These are phyloP conservation scores for Sitta europaea DNA, from an alignment of 2,113 vertebrate species.

Conservation along the genomic window DNA sequence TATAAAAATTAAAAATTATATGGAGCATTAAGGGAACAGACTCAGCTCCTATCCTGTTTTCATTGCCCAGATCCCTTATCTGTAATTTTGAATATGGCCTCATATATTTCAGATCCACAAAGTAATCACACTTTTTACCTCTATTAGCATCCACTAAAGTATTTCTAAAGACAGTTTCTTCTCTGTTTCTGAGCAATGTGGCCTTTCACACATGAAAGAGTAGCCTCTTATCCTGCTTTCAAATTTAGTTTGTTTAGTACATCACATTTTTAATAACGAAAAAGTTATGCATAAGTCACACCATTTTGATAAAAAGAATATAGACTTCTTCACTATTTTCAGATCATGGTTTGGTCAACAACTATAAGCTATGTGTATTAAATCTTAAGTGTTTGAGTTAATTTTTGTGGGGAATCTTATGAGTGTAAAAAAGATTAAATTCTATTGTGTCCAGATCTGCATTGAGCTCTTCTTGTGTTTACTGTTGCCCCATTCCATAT, in stretches of 20 bases:
- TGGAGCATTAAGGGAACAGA: not conserved
- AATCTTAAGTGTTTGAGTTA: not conserved
- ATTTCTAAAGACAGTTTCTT: not conserved
- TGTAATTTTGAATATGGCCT: not conserved
- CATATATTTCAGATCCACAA: not conserved
- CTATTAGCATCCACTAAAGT: not conserved
- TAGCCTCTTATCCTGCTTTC: not conserved
- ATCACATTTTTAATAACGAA: not conserved
- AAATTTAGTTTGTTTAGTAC: not conserved
- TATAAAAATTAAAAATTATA: not conserved
- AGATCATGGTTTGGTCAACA: not conserved
- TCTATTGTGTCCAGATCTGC: not conserved
- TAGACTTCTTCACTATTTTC: not conserved
- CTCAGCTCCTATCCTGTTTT: not conserved
- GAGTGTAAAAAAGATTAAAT: not conserved
- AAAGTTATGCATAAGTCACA: not conserved
- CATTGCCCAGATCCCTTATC: not conserved
- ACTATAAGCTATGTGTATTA: not conserved
- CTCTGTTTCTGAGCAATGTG: not conserved
- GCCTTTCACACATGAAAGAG: not conserved
- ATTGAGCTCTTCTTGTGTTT: not conserved
- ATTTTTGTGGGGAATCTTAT: not conserved
- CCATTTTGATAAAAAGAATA: not conserved
- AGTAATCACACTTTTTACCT: not conserved
- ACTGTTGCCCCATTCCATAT: not conserved